These are phyloP conservation scores for Acrobasis consociella DNA, from an alignment of 2,888 invertebrate genomes.

Conservation along the genomic window DNA sequence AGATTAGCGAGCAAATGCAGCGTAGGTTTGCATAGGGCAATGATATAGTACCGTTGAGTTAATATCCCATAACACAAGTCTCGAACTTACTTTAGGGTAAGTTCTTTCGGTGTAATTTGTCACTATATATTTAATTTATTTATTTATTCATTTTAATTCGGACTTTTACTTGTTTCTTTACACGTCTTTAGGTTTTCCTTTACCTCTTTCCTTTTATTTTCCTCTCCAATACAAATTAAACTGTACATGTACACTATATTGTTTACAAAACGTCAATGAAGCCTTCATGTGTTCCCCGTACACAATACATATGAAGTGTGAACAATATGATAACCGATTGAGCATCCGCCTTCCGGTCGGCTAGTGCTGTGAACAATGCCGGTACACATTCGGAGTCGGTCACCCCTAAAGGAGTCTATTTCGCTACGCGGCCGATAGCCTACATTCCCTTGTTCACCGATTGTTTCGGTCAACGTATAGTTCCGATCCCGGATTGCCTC, in stretches of 20 bases:
- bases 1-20: too few relatives aligned
- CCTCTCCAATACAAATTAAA: too few relatives aligned
- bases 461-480: slow-evolving; percentile 38
- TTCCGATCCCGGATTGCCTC: slow-evolving; percentile 34
- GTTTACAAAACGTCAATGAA: slow-evolving; percentile 10
- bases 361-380: slow-evolving; percentile 44
- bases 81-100: too few relatives aligned
- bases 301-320: slow-evolving; percentile 8
- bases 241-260: background rate
- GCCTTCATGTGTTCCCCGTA: background rate
- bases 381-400: slow-evolving; percentile 49
- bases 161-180: too few relatives aligned
- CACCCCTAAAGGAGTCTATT: slow-evolving; percentile 49
- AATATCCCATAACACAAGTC: too few relatives aligned
- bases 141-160: too few relatives aligned
- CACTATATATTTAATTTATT: too few relatives aligned
- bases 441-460: slow-evolving; percentile 34
- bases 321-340: slow-evolving; percentile 38
- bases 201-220: too few relatives aligned
- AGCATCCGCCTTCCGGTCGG: slow-evolving; percentile 43
- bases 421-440: slow-evolving; percentile 44
- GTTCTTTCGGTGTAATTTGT: too few relatives aligned
- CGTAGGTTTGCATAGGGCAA: too few relatives aligned
- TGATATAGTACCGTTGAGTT: too few relatives aligned
- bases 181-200: too few relatives aligned